Evolutionary conservation across 64 coral and sea anemone species (phyloP), one percentile per base, ranked within the genome.

Genomic region (Montipora foliosa): DNA sequence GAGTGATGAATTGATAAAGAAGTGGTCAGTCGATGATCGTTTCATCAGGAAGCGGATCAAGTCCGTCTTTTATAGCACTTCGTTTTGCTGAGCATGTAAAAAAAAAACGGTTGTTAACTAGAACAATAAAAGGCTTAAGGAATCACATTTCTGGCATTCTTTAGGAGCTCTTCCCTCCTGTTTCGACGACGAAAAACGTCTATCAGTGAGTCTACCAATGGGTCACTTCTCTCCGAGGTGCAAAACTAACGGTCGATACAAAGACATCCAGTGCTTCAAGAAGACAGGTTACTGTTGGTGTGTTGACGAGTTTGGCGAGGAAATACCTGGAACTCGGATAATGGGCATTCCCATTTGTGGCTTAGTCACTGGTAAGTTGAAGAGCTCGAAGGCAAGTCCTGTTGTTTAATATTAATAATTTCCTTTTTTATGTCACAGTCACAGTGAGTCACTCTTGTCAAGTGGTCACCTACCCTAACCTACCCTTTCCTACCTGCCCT

Each of bases 221-320:
- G 58, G 20, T 57, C 92, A 93, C 24, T 76, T 84, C 29, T 8
- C 47, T 71, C 92, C 92, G 6, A 20, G 50, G 4, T 93, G 92
- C 83, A 75, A 72, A 67, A 61, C 68, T 1, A 88, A 47, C 16
- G 92, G 92, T 16, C 48, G 74, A n/a, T 88, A 93, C 48, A 24
- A 79, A 81, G 60, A 72, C 49, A 44, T 93, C 10, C 92, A 93
- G 49, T 93, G 92, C 70, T 93, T 80, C 60, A 67, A 76, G 55
- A 20, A 74, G 70, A 86, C 79, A 78, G 76, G 61, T 1, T 88
- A 71, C 47, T 93, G 92, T 24, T 93, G 84, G 92, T 93, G 92
- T 46, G 92, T 88, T 73, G 84, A 93, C 78, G 77, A 72, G 44
- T 77, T 80, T 61, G 92, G 92, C 22, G 70, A 57, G 69, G 76